These are phyloP conservation scores for Chrysomela aeneicollis DNA, from an alignment of 2,888 invertebrate genomes.

Conservation along the genomic window DNA sequence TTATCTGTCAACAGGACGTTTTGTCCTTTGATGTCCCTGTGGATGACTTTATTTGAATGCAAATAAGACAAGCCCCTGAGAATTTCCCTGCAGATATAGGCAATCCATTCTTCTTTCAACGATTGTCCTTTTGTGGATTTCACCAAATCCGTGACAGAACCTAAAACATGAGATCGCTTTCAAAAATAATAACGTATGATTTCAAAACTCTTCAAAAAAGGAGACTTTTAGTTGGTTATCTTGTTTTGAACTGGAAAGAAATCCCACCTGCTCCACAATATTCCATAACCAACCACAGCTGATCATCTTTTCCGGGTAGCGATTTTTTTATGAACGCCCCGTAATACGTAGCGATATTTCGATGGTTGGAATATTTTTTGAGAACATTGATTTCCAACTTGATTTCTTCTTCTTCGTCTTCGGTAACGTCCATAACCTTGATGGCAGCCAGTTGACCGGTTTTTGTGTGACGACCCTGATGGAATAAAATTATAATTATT, in stretches of 20 bases:
- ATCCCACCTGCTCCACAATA: slow-evolving; percentile 93
- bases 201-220: no score
- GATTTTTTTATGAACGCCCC: slow-evolving; percentile 99
- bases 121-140: slow-evolving; percentile 99
- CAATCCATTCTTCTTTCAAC: slow-evolving; percentile 99
- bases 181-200: no score
- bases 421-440: slow-evolving; percentile 99
- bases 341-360: slow-evolving; percentile 99
- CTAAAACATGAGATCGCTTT: slow-evolving; percentile 63
- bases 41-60: slow-evolving; percentile 98
- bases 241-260: not conserved
- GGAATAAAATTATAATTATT: not conserved
- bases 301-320: slow-evolving; percentile 98
- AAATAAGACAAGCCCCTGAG: slow-evolving; percentile 95
- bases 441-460: slow-evolving; percentile 99
- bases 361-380: slow-evolving; percentile 98
- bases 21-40: slow-evolving; percentile 99
- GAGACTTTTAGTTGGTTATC: no score
- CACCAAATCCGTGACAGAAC: slow-evolving; percentile 98
- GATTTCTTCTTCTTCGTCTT: slow-evolving; percentile 99
- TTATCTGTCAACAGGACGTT: slow-evolving; percentile 99
- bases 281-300: slow-evolving; percentile 99
- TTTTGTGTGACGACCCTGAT: slow-evolving; percentile 98
- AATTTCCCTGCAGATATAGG: slow-evolving; percentile 97
- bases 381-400: slow-evolving; percentile 99